Base-by-base conservation (phyloP, 2,797 vertebrate genomes). In the Poecilia gillii region DNA sequence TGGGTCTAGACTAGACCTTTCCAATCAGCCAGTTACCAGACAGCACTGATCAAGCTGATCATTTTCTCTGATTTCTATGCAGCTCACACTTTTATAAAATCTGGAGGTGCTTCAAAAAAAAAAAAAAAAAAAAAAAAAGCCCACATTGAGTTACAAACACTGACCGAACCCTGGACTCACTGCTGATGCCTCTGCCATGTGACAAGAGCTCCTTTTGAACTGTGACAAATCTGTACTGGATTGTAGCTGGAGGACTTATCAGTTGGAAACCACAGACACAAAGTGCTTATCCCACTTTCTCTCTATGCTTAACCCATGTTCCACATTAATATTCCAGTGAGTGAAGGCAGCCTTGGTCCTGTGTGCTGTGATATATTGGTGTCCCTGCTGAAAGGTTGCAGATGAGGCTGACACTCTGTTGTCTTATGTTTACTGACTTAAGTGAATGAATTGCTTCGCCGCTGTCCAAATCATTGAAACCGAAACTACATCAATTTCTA, bases 241-340 rank as follows among this genome's bases (percentile, higher is more conserved):
- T 76, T 76, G 74, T 81, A 74, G 78, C 78, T 80, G 41, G 46
- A 80, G 78, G 78, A 79, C 43, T 64, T 79, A 74, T 66, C 46
- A 73, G 55, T 16, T 66, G 31, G 43, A 62, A 73, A 74, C 55
- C 64, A 41, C 77, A 79, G 73, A 70, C 28, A 73, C 47, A 74
- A 74, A 68, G 47, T 74, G 59, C 47, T 74, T 80, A 74, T 74
- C 72, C 57, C 59, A 68, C 72, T 73, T 70, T 64, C 46, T 45
- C 49, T 74, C 47, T 45, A 70, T 68, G 43, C 77, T 73, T 72
- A 62, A 78, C 77, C 28, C 68, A 62, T 78, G 70, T 73, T 62
- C 31, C 51, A 78, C 77, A 78, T 78, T 78, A 72, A 78, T 78
- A 72, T 73, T 72, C 68, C 28, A 78, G 53, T 31, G n/a, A 25